phyloP scores from a whole-genome alignment of 2,113 vertebrate species.

The Sciurus niger region DNA sequence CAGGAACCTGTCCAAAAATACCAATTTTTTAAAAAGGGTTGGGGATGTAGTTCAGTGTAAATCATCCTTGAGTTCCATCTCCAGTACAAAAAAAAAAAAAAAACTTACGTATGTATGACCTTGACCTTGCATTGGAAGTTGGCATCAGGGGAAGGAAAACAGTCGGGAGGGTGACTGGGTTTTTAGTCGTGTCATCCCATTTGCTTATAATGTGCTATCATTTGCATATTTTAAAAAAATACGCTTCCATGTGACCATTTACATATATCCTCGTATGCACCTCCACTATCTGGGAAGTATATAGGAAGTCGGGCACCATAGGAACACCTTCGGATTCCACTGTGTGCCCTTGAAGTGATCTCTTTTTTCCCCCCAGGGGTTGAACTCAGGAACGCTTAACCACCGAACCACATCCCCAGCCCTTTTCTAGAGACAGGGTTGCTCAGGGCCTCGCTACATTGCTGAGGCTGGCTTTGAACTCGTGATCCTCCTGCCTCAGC shows the following conservation, averaged over 20 bases:
- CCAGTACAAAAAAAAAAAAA: not conserved
- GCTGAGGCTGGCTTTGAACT: no score
- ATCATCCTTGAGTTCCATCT: no score
- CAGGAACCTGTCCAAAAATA: no score
- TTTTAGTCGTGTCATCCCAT: not conserved
- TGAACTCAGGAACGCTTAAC: no score
- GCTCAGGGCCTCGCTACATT: no score
- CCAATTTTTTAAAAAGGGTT: no score
- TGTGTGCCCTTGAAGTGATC: not conserved
- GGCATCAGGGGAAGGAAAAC: not conserved
- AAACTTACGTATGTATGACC: not conserved
- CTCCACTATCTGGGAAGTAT: not conserved
- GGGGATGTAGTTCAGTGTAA: no score
- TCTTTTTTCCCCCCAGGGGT: no score
- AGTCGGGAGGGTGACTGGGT: not conserved
- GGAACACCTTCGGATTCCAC: not conserved
- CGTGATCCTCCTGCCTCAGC: no score
- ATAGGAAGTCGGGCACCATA: not conserved
- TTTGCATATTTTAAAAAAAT: slow-evolving; percentile 24
- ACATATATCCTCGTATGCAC: not conserved
- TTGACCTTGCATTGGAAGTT: not conserved
- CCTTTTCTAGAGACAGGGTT: no score
- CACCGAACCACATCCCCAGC: no score
- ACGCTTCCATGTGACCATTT: not conserved
- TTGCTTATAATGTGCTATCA: not conserved